Conservation (phyloP, 2,113 vertebrate genomes). For the Percina caprodes region DNA sequence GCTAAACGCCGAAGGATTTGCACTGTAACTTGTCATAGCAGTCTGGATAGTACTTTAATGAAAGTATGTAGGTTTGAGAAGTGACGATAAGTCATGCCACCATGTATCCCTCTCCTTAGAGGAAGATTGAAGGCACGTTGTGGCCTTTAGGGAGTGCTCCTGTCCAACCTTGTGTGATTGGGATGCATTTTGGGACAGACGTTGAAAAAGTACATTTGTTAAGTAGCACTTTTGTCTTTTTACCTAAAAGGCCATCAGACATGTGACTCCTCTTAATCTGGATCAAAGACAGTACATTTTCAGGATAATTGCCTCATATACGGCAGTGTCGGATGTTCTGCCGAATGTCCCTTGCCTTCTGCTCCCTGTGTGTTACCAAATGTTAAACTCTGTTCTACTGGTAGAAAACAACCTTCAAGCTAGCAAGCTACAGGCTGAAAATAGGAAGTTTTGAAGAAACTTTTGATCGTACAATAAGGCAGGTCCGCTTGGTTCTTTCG, state of each 20-base stretch:
- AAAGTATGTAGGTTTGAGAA: slow-evolving; percentile 28
- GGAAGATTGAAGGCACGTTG: slow-evolving; percentile 11
- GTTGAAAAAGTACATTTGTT: not conserved
- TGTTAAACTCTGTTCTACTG: too few relatives aligned
- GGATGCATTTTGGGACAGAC: slow-evolving; percentile 4
- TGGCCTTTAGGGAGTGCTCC: slow-evolving; percentile 15
- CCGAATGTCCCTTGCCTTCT: too few relatives aligned
- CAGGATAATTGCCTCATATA: too few relatives aligned
- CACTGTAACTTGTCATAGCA: slow-evolving; percentile 13
- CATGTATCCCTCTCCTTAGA: not conserved
- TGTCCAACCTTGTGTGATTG: not conserved
- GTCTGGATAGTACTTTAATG: slow-evolving; percentile 27
- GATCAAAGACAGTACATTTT: too few relatives aligned
- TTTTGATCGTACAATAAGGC: too few relatives aligned
- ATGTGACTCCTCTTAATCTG: not conserved
- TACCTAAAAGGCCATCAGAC: not conserved
- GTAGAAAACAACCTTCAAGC: too few relatives aligned
- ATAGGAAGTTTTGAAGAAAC: too few relatives aligned
- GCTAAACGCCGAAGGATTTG: slow-evolving; percentile 35
- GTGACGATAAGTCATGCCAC: slow-evolving; percentile 23
- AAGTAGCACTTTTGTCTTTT: not conserved
- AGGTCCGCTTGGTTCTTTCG: too few relatives aligned
- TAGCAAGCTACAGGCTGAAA: too few relatives aligned
- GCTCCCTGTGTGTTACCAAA: too few relatives aligned
- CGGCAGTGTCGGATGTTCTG: too few relatives aligned